phyloP scores from a whole-genome alignment of 1,140 invertebrate genomes.

The Temnothorax curvispinosus region DNA sequence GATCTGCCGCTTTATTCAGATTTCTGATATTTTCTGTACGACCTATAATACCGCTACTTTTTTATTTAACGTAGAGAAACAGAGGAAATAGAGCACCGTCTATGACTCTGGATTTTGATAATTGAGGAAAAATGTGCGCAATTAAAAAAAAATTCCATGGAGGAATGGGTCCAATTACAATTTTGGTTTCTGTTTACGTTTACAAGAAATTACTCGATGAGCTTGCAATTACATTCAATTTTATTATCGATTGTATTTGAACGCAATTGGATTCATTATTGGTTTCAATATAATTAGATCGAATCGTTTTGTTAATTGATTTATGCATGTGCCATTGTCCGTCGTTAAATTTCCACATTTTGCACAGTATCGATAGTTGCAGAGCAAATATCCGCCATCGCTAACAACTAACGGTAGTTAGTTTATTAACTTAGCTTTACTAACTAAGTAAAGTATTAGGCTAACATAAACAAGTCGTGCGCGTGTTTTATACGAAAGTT shows the following conservation, averaged over 20 bases:
- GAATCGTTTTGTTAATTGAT: slow-evolving; percentile 6
- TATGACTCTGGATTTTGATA: neutral
- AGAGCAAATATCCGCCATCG: neutral
- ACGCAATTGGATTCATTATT: slow-evolving; percentile 29
- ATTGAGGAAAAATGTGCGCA: neutral
- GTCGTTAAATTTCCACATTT: slow-evolving; percentile 30
- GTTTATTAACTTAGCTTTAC: too few relatives aligned
- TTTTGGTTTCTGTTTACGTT: neutral
- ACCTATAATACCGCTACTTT: neutral
- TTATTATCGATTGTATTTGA: neutral
- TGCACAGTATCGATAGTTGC: neutral
- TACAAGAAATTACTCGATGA: neutral
- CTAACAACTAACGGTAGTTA: neutral
- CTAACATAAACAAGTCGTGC: neutral
- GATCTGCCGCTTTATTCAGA: slow-evolving; percentile 25
- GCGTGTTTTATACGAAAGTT: neutral
- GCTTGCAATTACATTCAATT: slow-evolving; percentile 7
- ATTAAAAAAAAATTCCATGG: neutral
- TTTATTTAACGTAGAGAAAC: neutral
- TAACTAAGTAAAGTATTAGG: neutral
- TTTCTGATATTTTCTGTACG: neutral
- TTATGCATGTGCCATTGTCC: neutral
- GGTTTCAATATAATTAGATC: slow-evolving; percentile 35
- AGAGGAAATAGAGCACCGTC: neutral
- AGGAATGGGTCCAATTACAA: neutral